Evolutionary conservation across 2,888 invertebrate genomes (phyloP), one percentile per base, ranked within the genome.

Genomic region (Osmoderma eremita): DNA sequence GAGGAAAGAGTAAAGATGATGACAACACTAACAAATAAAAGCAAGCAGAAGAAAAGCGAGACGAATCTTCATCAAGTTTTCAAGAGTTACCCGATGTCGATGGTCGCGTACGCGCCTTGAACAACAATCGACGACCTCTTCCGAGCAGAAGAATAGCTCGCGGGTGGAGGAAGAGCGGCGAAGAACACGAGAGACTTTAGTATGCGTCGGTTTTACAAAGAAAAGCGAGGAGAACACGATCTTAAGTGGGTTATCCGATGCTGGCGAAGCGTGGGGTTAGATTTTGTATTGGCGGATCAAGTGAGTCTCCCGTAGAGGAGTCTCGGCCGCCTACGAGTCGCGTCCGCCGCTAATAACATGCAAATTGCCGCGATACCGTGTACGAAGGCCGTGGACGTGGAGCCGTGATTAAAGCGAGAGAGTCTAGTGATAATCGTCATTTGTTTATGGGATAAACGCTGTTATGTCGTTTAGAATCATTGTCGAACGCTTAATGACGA

Each of bases 271-370:
- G 65, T 65, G 65, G 65, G 65, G 56, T 65, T 50, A 65, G 58
- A 58, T 58, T 18, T 58, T 56, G 65, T 58, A 65, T 65, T 65
- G 65, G 58, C 58, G 58, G 56, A 65, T 65, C 65, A 65, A 56
- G 58, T 65, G 58, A 58, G 61, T 50, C 45, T 58, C 30, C 30
- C 56, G 65, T 53, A 36, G 65, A 48, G 49, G 41, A 65, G 58
- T 45, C 56, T 24, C 58, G 49, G 48, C 58, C 56, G 50, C 58
- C 56, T 39, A 48, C 65, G 50, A 56, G 36, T 13, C 53, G 24
- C 63, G 53, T 53, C 50, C 56, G 58, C 58, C 65, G 49, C 58
- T 65, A 65, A 65, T 65, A 50, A 65, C 61, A 65, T 65, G 65
- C 65, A 56, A 65, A 65, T 65, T 65, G 58, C 65, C 39, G 18